Evolutionary conservation across 2,113 vertebrate genomes (phyloP), one percentile per base, ranked within the genome.

Genomic region (Aegypius monachus): DNA sequence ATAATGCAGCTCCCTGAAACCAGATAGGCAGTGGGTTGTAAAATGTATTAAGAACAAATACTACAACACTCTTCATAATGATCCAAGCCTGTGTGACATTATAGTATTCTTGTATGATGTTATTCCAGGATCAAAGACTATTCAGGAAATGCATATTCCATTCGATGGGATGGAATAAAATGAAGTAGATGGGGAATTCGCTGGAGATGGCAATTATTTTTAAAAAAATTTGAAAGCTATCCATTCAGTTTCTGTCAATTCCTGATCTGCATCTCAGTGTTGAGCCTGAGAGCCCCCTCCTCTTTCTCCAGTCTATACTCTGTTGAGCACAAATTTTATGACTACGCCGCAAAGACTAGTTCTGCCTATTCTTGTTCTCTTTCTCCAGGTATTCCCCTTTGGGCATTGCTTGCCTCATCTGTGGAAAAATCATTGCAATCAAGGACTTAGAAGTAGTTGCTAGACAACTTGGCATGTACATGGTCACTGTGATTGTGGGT

Each of bases 361-460:
- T 71, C 31, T 91, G 22, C 78, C 22, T 89, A 13, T 91, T 68
- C 82, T 50, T 95, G 34, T 91, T 82, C 61, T 93, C 23, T 43
- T 95, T 93, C 93, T 90, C 81, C 97, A 99, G 99, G 99, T 99
- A 99, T 95, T 99, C 99, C 81, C 99, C 99, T 8, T 97, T 99
- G 81, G 99, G 99, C 98, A 99, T 99, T 66, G 99, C 99, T 85
- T 99, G 99, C 92, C 98, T 99, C 86, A 99, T 99, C 90, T 99
- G 99, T 96, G 99, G 99, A 93, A 99, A 99, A 98, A 99, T 99
- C 98, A 99, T 99, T 95, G 99, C 99, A 90, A 99, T 99, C 93
- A 99, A 99, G 90, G 99, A 99, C 84, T 97, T 99, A 96, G 99
- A 99, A 97, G 99, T 99, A 83, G 99, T 99, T 71, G 99, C 98